Conservation (phyloP, 1,140 invertebrate genomes). For the Zaprionus vittiger region DNA sequence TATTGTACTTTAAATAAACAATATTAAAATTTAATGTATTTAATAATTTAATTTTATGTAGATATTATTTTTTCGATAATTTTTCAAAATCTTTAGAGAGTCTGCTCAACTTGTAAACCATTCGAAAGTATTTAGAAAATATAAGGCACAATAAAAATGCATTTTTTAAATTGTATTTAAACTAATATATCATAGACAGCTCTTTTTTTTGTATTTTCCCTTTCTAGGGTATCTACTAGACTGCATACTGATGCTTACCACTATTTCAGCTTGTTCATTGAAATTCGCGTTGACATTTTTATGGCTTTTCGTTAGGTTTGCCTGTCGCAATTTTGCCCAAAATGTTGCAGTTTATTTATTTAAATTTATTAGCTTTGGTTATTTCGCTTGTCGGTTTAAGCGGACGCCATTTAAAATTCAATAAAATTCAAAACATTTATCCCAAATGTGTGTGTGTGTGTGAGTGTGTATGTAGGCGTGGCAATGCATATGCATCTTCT, state of each 20-base stretch:
- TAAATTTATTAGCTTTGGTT: conserved; percentile 53
- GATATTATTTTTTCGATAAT: too few relatives aligned
- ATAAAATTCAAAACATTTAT: background rate
- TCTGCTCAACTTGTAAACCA: too few relatives aligned
- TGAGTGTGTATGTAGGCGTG: background rate
- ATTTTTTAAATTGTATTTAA: too few relatives aligned
- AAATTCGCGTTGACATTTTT: conserved; percentile 63
- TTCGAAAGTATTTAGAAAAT: too few relatives aligned
- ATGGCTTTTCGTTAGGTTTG: conserved; percentile 47
- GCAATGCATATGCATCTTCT: background rate
- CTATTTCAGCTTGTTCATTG: conserved; percentile 39
- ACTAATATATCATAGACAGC: too few relatives aligned
- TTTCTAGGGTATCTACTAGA: background rate
- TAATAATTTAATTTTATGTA: background rate
- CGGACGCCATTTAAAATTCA: conserved; percentile 32
- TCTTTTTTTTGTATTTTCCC: background rate
- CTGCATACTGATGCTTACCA: background rate
- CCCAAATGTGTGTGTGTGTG: background rate
- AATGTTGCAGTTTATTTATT: conserved; percentile 49
- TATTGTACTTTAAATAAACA: too few relatives aligned
- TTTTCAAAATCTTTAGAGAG: too few relatives aligned
- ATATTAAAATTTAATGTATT: background rate
- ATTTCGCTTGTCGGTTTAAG: conserved; percentile 40
- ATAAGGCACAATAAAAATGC: too few relatives aligned
- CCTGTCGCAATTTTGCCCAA: conserved; percentile 22